These are phyloP conservation scores for Copsychus sechellarum DNA, from an alignment of 2,113 vertebrate species.

Conservation along the genomic window DNA sequence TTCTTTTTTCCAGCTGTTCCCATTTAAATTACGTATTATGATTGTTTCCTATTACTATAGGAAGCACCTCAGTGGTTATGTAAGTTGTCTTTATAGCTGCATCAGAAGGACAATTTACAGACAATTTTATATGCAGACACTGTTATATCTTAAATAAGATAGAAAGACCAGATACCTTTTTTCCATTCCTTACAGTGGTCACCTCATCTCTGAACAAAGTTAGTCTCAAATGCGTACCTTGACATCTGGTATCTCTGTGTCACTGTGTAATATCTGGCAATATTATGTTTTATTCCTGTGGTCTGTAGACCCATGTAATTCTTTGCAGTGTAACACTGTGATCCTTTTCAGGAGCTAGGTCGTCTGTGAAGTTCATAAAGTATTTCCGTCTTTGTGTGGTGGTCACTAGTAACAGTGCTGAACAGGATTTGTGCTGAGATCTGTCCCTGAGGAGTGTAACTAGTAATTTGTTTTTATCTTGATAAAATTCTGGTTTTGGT, in stretches of 20 bases:
- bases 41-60: neutral
- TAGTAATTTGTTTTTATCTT: neutral
- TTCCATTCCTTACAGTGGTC: neutral
- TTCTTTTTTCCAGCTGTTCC: neutral
- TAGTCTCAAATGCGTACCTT: accelerated
- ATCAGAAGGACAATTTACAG: neutral
- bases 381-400: neutral
- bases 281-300: neutral
- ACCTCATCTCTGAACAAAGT: neutral
- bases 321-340: neutral
- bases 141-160: neutral
- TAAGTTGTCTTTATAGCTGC: neutral
- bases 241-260: neutral
- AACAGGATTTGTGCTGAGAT: neutral
- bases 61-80: neutral
- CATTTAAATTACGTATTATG: neutral
- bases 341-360: neutral
- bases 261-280: neutral
- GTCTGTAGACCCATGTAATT: neutral
- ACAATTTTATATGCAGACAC: neutral
- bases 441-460: neutral
- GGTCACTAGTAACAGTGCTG: neutral
- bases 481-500: neutral
- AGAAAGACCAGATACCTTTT: neutral
- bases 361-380: neutral